Base-by-base conservation (phyloP, 2,888 invertebrate genomes). In the Spialia ferax region DNA sequence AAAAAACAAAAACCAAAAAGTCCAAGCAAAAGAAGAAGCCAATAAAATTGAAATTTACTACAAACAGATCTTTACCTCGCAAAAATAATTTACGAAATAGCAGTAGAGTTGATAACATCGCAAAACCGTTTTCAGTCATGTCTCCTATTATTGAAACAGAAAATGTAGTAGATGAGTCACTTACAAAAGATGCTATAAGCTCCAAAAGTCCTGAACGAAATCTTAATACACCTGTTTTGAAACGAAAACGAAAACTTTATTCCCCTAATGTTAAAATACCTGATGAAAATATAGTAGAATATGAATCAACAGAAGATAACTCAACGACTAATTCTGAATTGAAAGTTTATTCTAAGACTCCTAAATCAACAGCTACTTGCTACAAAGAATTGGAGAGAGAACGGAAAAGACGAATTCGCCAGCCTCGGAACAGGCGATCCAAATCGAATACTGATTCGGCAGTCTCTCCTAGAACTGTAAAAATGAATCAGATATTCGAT, bases 221-320 rank as follows among this genome's bases (percentile, higher is more conserved):
- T 23, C 23, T 26, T 22, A 66, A 73, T 62, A 73, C 71, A 4
- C 78, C 75, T 2, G 55, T 70, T 18, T 50, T 71, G 20, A 82
- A 80, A 52, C 81, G 79, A 70, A 91, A 86, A 75, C 85, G 91
- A 15, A 92, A 91, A 74, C 77, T 93, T 3, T 93, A 90, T 66
- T 91, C 91, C 0, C 87, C 89, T 0, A 89, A 89, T 79, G 79
- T 85, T 56, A 84, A 77, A 35, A 66, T 74, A 0, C 69, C 77
- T 6, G 65, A 74, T 52, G 71, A 78, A 42, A 73, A 73, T 42
- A 74, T 80, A 18, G 74, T 78, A 1, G 42, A 45, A 45, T 18
- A 18, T 45, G 77, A 81, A 63, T 72, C 65, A 1, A 60, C 65
- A 26, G 70, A 74, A 23, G 70, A 71, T 32, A 45, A 50, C 35